Evolutionary conservation across 2,113 vertebrate species (phyloP).

Genomic region (Clarias macrocephalus): DNA sequence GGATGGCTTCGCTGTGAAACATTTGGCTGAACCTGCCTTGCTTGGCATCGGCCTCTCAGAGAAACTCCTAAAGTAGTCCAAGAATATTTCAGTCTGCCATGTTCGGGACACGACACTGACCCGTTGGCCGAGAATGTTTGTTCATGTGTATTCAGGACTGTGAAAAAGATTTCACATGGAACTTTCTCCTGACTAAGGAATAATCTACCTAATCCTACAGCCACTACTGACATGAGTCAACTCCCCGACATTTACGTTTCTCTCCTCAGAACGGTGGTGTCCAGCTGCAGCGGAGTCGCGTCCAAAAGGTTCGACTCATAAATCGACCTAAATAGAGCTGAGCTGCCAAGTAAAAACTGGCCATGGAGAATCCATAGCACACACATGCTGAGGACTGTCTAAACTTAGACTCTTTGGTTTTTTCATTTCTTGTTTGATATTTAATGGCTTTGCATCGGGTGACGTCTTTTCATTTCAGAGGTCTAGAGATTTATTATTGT

Average conservation of each 20-base stretch:
- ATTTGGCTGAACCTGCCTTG: neutral
- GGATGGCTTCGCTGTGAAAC: neutral
- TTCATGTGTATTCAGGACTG: neutral
- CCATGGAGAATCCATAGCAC: neutral
- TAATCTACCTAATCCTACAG: neutral
- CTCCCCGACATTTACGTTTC: neutral
- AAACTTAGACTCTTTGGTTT: neutral
- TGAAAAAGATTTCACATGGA: neutral
- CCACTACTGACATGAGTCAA: neutral
- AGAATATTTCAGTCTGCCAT: no score
- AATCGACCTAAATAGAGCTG: slow-evolving; percentile 7
- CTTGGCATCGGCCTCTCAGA: neutral
- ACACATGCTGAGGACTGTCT: neutral
- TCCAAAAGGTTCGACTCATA: slow-evolving; percentile 13
- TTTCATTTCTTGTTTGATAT: neutral
- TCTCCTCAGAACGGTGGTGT: neutral
- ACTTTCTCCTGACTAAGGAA: neutral
- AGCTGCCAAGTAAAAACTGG: slow-evolving; percentile 9
- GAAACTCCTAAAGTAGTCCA: no score
- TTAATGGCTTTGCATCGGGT: neutral
- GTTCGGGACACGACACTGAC: no score
- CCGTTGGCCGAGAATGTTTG: neutral
- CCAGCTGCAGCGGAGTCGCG: neutral
- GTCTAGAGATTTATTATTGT: neutral
- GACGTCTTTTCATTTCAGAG: neutral